Percentiles rank a stretch among this genome's conserved stretches.
phyloP scores from a whole-genome alignment of 2,797 vertebrate genomes.

The Macropodus opercularis region DNA sequence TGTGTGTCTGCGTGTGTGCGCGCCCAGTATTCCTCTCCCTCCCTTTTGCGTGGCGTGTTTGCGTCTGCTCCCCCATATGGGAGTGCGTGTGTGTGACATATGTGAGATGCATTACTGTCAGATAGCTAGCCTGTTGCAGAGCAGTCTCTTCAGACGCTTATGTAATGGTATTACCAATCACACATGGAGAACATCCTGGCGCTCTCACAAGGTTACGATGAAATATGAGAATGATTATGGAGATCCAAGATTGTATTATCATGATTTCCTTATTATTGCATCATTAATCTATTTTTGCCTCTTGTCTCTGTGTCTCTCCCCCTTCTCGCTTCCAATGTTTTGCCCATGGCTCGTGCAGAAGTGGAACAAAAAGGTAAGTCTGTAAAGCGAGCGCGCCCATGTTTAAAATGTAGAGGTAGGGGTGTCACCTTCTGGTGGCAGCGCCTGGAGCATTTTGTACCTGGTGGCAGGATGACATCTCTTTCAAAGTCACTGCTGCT shows the following conservation, averaged over 20 bases:
- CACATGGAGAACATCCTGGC: constrained; percentile 76
- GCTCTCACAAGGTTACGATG: constrained; percentile 80
- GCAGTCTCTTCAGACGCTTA: constrained; percentile 66
- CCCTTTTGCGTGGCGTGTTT: constrained; percentile 11
- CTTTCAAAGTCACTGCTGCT: constrained; percentile 62
- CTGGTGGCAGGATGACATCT: constrained; percentile 55
- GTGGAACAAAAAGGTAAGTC: constrained; percentile 99
- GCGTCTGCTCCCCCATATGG: constrained; percentile 24
- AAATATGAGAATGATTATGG: constrained; percentile 80
- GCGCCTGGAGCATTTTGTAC: constrained; percentile 54
- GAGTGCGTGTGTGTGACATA: constrained; percentile 47
- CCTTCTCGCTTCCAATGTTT: constrained; percentile 36
- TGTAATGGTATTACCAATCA: constrained; percentile 76
- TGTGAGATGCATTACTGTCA: constrained; percentile 66
- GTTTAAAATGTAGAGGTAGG: constrained; percentile 31
- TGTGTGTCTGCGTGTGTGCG: constrained; percentile 3
- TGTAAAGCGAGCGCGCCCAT: constrained; percentile 63
- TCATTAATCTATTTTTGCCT: constrained; percentile 85
- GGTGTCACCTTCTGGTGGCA: constrained; percentile 51
- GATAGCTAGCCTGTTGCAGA: constrained; percentile 51
- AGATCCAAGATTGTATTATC: constrained; percentile 80
- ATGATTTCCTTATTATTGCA: constrained; percentile 80
- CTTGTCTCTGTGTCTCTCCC: constrained; percentile 56
- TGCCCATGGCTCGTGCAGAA: constrained; percentile 87
- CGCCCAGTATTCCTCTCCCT: constrained; percentile 9